Base-by-base conservation (phyloP, 1,140 invertebrate species). In the Drosophila yakuba region DNA sequence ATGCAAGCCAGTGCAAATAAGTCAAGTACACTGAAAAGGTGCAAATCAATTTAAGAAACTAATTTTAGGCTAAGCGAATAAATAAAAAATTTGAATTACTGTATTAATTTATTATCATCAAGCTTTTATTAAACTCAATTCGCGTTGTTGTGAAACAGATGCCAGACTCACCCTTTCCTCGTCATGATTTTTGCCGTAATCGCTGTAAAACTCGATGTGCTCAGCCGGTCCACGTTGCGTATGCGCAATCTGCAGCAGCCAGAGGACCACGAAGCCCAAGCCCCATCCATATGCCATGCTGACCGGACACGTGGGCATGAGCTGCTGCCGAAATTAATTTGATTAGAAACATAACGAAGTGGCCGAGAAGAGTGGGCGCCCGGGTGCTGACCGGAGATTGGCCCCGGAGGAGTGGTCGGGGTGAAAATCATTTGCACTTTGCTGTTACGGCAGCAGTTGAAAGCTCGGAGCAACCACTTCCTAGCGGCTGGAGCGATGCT, bases 301-400 rank as follows among this genome's bases (percentile, higher is more conserved):
- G 72, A 63, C 32, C 66, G 28, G 51, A 73, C 59, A 68, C 77
- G 73, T 74, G 77, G 60, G 44, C 74, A 75, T 68, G 67, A 67
- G 72, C 63, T 57, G 83, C 79, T 79, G 83, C 62, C 59, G 71
- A 86, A 86, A 86, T 86, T 88, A 88, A 86, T 86, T 86, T 86
- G 83, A 88, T 86, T 86, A 86, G 83, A 88, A 86, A 86, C 69
- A 73, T 64, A 71, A 72, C 62, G 57, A 78, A 85, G 47, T 52
- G 43, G 66, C 52, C 20, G 60, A 64, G 47, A 52, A 45, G 60
- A 54, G 48, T 57, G 52, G 43, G 25, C 23, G 59, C 48, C 56
- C 41, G 47, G 47, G 6, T 38, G 62, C 41, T 60, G 35, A 45
- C 45, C 36, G 57, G 25, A 59, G 55, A 58, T 62, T 62, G 60